A percentile compares a stretch with the other conserved stretches of the same genome.
These are phyloP conservation scores for Leptinotarsa tumamoca DNA, from an alignment of 2,888 invertebrate species.

Conservation along the genomic window DNA sequence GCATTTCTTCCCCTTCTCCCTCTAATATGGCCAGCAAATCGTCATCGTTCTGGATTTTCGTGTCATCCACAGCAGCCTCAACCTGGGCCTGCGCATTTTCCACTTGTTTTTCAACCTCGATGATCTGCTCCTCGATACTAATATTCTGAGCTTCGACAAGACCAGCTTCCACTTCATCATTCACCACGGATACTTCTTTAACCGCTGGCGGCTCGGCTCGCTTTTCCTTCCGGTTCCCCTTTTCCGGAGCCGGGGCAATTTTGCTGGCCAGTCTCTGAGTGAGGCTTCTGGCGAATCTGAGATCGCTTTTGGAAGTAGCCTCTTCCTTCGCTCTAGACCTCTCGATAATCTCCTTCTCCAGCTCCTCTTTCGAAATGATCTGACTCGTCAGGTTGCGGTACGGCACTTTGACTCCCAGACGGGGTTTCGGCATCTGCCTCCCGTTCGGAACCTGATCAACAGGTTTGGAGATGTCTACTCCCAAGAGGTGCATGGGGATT, in stretches of 20 bases:
- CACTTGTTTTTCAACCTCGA: slow-evolving; percentile 33
- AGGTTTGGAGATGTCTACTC: slow-evolving; percentile 65
- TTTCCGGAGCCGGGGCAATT: slow-evolving; percentile 45
- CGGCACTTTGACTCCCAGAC: slow-evolving; percentile 62
- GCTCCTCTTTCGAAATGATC: slow-evolving; percentile 70
- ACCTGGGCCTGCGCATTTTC: not conserved
- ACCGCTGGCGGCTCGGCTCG: not conserved
- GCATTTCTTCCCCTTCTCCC: slow-evolving; percentile 60
- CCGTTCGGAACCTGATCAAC: slow-evolving; percentile 61
- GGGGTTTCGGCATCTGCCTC: slow-evolving; percentile 64
- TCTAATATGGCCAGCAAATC: slow-evolving; percentile 71
- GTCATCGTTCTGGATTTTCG: slow-evolving; percentile 65
- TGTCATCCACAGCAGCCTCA: slow-evolving; percentile 18
- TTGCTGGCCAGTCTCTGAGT: slow-evolving; percentile 65
- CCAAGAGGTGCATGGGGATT: slow-evolving; percentile 65
- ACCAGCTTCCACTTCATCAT: slow-evolving; percentile 9
- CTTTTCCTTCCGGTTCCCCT: not conserved
- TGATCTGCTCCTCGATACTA: not conserved
- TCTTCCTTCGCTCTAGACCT: slow-evolving; percentile 58
- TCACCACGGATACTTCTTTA: not conserved
- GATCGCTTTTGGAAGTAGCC: slow-evolving; percentile 64
- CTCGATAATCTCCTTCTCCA: slow-evolving; percentile 70
- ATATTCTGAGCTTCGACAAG: not conserved
- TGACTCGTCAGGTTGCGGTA: slow-evolving; percentile 68
- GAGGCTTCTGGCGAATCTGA: slow-evolving; percentile 69